Evolutionary conservation across 2,113 vertebrate species (phyloP).

Genomic region (Castor canadensis): DNA sequence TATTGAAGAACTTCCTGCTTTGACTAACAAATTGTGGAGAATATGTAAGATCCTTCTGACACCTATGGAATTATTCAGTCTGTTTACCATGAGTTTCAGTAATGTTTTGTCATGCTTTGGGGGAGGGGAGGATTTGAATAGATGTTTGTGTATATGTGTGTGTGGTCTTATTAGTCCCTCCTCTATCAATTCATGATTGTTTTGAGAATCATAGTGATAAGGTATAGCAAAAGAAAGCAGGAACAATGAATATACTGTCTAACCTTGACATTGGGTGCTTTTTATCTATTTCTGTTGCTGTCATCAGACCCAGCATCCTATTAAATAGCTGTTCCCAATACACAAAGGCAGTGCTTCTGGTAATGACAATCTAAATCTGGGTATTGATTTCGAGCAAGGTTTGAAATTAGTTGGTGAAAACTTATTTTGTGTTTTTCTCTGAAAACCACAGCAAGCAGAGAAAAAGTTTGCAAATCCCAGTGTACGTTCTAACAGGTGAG

Average conservation of each 20-base stretch:
- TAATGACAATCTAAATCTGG: background rate
- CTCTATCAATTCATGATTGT: background rate
- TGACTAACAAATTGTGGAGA: background rate
- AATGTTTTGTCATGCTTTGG: background rate
- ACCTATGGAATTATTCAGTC: background rate
- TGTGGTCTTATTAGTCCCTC: background rate
- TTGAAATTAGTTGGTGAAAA: background rate
- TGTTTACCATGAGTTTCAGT: background rate
- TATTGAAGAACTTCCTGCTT: background rate
- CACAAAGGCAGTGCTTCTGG: background rate
- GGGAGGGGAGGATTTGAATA: too few relatives aligned
- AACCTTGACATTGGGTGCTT: accelerated
- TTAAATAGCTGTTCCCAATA: background rate
- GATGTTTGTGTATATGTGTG: background rate
- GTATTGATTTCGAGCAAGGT: background rate
- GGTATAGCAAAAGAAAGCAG: background rate
- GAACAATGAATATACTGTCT: accelerated
- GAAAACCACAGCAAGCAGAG: background rate
- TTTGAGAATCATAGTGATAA: background rate
- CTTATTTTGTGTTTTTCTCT: background rate
- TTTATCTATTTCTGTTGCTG: background rate
- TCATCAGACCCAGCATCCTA: background rate
- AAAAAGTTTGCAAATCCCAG: background rate
- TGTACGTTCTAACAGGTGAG: background rate
- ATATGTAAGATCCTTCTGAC: background rate